A percentile compares a stretch with the other conserved stretches of the same genome.
These are phyloP conservation scores for Drosophila atroscutellata DNA, from an alignment of 2,888 invertebrate species.

Conservation along the genomic window DNA sequence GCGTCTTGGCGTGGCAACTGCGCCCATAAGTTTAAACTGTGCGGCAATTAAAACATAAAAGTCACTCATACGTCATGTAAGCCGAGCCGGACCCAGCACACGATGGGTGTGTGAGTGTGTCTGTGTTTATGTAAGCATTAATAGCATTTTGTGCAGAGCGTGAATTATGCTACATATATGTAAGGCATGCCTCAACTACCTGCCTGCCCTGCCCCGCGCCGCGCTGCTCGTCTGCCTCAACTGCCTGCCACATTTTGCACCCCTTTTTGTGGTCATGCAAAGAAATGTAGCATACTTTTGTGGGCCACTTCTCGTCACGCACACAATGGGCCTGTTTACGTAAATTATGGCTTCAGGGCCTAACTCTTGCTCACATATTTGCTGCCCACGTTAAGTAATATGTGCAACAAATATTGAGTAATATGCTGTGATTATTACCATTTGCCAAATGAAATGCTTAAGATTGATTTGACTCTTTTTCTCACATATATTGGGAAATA, in stretches of 20 bases:
- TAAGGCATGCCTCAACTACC: constrained; percentile 49
- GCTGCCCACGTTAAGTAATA: not conserved
- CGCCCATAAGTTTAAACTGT: constrained; percentile 62
- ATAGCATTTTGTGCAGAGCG: constrained; percentile 73
- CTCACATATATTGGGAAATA: not conserved
- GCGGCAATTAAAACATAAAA: constrained; percentile 79
- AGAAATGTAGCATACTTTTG: constrained; percentile 69
- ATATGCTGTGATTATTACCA: not conserved
- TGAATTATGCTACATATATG: constrained; percentile 51
- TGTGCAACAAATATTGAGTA: not conserved
- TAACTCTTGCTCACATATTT: not conserved
- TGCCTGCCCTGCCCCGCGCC: not conserved
- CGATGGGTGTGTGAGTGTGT: constrained; percentile 1
- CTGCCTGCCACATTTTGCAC: constrained; percentile 9
- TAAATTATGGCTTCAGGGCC: constrained; percentile 9
- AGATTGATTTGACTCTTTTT: not conserved
- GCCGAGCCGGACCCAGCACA: constrained; percentile 26
- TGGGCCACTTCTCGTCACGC: constrained; percentile 34
- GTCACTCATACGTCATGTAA: constrained; percentile 76
- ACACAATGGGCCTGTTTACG: constrained; percentile 26
- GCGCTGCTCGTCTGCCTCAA: constrained; percentile 22
- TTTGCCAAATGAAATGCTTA: not conserved
- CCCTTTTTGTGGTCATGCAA: constrained; percentile 28
- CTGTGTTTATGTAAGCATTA: constrained; percentile 48
- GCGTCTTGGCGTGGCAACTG: constrained; percentile 63